Evolutionary conservation across 1,140 invertebrate species (phyloP).

Genomic region (Drosophila nigrodunni): DNA sequence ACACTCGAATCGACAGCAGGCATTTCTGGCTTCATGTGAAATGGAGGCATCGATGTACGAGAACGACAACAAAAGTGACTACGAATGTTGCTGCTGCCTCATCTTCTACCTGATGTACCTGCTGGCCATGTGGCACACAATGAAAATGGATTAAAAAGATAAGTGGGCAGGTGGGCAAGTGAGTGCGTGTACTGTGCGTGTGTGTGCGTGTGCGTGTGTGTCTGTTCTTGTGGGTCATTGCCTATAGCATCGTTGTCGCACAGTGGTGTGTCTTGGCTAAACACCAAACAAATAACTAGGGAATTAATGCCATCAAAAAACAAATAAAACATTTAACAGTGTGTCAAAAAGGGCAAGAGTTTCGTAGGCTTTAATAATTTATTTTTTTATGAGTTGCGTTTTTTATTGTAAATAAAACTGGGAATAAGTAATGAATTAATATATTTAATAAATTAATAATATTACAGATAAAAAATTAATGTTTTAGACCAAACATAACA

Average conservation of each 20-base stretch:
- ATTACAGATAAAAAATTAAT: too few relatives aligned
- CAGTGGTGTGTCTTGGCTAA: neutral
- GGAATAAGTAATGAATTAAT: neutral
- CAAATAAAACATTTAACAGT: neutral
- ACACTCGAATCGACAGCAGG: slow-evolving; percentile 39
- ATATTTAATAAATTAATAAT: too few relatives aligned
- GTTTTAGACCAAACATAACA: too few relatives aligned
- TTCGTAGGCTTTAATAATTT: too few relatives aligned
- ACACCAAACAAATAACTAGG: too few relatives aligned
- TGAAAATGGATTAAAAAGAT: slow-evolving; percentile 59
- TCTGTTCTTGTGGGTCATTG: neutral
- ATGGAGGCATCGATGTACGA: slow-evolving; percentile 22
- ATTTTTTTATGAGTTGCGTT: too few relatives aligned
- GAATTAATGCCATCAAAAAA: too few relatives aligned
- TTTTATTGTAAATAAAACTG: too few relatives aligned
- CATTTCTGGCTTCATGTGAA: neutral
- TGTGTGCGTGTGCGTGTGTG: neutral
- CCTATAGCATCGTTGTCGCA: neutral
- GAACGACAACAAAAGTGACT: neutral
- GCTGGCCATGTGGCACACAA: slow-evolving; percentile 37
- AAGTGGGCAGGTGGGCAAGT: slow-evolving; percentile 16
- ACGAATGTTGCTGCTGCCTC: neutral
- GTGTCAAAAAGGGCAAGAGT: too few relatives aligned
- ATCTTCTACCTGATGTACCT: slow-evolving; percentile 8
- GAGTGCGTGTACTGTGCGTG: neutral